Evolutionary conservation across 2,888 invertebrate genomes (phyloP).

Genomic region (Sphecodes monilicornis): DNA sequence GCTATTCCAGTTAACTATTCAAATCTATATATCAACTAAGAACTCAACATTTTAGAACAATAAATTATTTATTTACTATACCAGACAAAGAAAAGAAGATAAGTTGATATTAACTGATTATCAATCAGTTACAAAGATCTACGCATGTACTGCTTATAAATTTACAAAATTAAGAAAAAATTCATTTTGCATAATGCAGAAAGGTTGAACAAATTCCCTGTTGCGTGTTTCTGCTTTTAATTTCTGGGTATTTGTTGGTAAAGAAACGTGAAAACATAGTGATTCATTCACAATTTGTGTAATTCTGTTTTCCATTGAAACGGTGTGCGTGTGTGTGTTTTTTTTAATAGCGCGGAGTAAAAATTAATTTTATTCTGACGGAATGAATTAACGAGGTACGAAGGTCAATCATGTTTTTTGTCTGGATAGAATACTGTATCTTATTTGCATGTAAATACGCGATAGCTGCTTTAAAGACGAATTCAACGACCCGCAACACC

Average conservation of each 20-base stretch:
- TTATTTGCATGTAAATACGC: slow-evolving; percentile 7
- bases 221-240: too few species aligned
- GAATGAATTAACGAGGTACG: neutral
- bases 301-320: neutral
- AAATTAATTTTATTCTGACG: neutral
- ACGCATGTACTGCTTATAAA: neutral
- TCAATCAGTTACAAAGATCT: neutral
- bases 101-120: too few species aligned
- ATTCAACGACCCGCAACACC: slow-evolving; percentile 4
- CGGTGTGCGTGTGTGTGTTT: neutral
- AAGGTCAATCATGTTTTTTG: slow-evolving; percentile 8
- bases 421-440: neutral
- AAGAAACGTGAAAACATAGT: too few species aligned
- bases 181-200: too few species aligned
- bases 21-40: neutral
- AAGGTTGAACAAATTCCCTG: too few species aligned
- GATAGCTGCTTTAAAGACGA: slow-evolving; percentile 1
- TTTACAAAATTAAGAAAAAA: neutral
- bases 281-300: too few species aligned
- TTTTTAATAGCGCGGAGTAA: neutral
- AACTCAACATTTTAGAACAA: neutral
- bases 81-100: neutral
- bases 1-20: neutral
- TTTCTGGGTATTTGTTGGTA: too few species aligned
- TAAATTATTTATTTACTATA: neutral